Percentiles rank a stretch among this genome's conserved stretches.
Conservation (phyloP, 2,888 invertebrate genomes). For the Drosophila limbata region DNA sequence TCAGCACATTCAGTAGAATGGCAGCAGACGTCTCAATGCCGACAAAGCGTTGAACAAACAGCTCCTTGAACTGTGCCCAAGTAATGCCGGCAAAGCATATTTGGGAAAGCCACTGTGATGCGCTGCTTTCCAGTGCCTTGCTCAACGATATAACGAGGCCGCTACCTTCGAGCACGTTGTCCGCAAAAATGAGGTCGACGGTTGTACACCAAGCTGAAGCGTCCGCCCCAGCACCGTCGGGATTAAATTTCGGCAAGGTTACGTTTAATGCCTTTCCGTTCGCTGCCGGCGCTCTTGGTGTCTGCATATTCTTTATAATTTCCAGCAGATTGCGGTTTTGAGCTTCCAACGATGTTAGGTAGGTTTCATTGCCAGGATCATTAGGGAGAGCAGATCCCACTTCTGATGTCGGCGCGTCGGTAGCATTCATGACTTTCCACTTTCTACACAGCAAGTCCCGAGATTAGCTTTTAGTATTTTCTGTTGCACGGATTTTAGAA, state of each 20-base stretch:
- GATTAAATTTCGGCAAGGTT: conserved; percentile 8
- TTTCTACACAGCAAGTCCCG: too few species aligned
- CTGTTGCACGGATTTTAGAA: too few species aligned
- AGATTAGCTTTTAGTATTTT: too few species aligned
- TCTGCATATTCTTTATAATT: not conserved
- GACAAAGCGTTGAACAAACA: too few species aligned
- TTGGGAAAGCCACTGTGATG: too few species aligned
- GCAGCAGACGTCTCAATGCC: too few species aligned
- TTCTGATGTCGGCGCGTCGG: not conserved
- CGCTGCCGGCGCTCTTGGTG: conserved; percentile 19
- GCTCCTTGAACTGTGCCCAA: too few species aligned
- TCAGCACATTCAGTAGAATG: too few species aligned
- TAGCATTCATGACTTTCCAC: too few species aligned
- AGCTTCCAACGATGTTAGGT: not conserved
- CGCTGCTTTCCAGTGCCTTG: too few species aligned
- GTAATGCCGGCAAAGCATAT: too few species aligned
- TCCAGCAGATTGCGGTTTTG: conserved; percentile 16
- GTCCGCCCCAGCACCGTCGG: conserved; percentile 4
- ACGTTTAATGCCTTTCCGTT: not conserved
- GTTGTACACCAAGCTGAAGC: conserved; percentile 9
- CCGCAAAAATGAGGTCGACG: not conserved
- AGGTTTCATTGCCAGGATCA: too few species aligned
- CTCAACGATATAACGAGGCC: not conserved
- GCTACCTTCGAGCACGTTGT: not conserved
- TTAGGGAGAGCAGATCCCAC: not conserved